These are phyloP conservation scores for Myopa tessellatipennis DNA, from an alignment of 2,888 invertebrate species.

Conservation along the genomic window DNA sequence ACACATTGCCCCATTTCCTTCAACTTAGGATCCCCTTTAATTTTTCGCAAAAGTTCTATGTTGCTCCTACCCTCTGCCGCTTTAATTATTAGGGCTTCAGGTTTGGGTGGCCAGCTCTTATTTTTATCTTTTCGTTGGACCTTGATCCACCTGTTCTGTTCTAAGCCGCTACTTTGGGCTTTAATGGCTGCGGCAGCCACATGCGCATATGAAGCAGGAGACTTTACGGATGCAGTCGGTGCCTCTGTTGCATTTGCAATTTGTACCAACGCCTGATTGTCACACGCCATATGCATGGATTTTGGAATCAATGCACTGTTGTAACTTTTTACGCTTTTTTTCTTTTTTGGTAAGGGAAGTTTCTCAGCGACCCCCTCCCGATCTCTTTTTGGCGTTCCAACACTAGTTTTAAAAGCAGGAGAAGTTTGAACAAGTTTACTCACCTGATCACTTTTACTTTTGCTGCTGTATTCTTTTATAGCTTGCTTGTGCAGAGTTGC, in stretches of 20 bases:
- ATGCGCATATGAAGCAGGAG: too few relatives aligned
- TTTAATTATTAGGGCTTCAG: slow-evolving; percentile 1
- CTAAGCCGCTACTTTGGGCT: too few relatives aligned
- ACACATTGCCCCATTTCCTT: slow-evolving; percentile 10
- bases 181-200: too few relatives aligned
- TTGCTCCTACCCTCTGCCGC: neutral
- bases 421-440: neutral
- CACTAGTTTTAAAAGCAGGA: neutral
- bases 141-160: too few relatives aligned
- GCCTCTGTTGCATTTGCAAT: too few relatives aligned
- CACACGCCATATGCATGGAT: too few relatives aligned
- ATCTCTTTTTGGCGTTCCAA: neutral
- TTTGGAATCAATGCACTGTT: too few relatives aligned
- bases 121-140: neutral
- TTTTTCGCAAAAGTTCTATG: neutral
- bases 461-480: neutral
- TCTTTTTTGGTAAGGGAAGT: too few relatives aligned
- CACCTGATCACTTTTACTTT: neutral
- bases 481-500: slow-evolving; percentile 1
- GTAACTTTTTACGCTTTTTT: too few relatives aligned
- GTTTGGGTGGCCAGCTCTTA: neutral
- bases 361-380: neutral
- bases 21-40: neutral
- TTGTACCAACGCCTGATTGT: too few relatives aligned
- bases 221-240: too few relatives aligned